A percentile compares a stretch with the other conserved stretches of the same genome.
Evolutionary conservation across 2,113 vertebrate genomes (phyloP).

Genomic region (Odocoileus hemionus): DNA sequence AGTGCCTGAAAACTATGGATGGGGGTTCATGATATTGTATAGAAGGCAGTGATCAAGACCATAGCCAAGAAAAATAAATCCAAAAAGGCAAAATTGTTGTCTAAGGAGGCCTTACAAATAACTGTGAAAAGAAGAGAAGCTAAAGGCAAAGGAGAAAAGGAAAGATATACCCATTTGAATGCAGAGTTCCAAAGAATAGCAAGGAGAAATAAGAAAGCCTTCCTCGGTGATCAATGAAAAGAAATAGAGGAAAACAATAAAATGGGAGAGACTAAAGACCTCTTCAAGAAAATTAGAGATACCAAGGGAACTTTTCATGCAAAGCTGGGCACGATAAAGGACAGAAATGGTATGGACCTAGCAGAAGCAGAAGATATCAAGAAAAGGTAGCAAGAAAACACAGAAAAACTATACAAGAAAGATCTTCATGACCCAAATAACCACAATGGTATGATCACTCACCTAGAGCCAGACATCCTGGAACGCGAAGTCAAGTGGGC

Average conservation of each 20-base stretch:
- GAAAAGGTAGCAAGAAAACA: neutral
- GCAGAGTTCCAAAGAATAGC: neutral
- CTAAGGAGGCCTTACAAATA: neutral
- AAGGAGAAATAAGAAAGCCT: neutral
- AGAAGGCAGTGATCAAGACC: neutral
- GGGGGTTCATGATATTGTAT: neutral
- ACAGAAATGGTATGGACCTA: neutral
- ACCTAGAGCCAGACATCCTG: neutral
- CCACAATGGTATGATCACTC: neutral
- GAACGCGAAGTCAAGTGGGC: neutral
- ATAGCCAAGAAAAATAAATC: neutral
- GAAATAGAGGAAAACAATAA: neutral
- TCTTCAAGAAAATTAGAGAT: neutral
- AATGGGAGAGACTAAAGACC: neutral
- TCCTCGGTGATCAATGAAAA: neutral
- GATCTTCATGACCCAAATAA: neutral
- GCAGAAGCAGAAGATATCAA: neutral
- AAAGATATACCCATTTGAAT: neutral
- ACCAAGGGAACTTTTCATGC: neutral
- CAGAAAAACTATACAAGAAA: neutral
- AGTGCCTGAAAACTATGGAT: neutral
- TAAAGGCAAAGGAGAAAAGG: neutral
- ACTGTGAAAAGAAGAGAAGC: neutral
- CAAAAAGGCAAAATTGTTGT: neutral
- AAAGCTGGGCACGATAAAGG: accelerated